A percentile compares a stretch with the other conserved stretches of the same genome.
Evolutionary conservation across 1,140 invertebrate genomes (phyloP).

Genomic region (Aleiodes sp.): DNA sequence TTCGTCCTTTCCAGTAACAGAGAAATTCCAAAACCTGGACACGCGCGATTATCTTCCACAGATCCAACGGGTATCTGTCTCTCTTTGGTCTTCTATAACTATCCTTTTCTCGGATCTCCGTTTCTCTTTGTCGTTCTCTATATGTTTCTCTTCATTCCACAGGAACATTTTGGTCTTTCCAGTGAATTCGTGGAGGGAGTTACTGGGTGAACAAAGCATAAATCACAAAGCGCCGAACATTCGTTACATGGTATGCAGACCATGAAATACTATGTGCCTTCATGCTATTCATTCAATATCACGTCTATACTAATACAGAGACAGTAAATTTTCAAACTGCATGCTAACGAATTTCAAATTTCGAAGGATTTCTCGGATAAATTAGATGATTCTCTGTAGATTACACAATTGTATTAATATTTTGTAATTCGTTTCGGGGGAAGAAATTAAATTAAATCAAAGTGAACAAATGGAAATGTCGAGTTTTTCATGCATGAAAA

Average conservation of each 20-base stretch:
- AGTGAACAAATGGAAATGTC: no score
- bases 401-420: no score
- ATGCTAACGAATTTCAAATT: no score
- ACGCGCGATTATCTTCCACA: constrained; percentile 23
- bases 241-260: constrained; percentile 59
- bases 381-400: no score
- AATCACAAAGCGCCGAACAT: constrained; percentile 63
- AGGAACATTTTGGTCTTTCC: background rate
- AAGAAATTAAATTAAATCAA: no score
- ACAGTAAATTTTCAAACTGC: no score
- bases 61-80: background rate
- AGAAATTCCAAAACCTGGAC: constrained; percentile 18
- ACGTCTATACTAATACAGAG: no score
- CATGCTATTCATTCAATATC: constrained; percentile 13
- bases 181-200: constrained; percentile 20
- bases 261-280: constrained; percentile 58
- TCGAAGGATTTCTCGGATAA: no score
- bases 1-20: background rate
- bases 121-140: background rate
- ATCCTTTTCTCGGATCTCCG: background rate
- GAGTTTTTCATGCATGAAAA: no score
- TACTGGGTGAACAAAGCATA: constrained; percentile 56
- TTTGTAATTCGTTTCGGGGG: no score
- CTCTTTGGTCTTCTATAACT: no score
- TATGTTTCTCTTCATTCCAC: constrained; percentile 1